A percentile compares a stretch with the other conserved stretches of the same genome.
Conservation (phyloP, 1,140 invertebrate genomes). For the Aradophagus sp. region DNA sequence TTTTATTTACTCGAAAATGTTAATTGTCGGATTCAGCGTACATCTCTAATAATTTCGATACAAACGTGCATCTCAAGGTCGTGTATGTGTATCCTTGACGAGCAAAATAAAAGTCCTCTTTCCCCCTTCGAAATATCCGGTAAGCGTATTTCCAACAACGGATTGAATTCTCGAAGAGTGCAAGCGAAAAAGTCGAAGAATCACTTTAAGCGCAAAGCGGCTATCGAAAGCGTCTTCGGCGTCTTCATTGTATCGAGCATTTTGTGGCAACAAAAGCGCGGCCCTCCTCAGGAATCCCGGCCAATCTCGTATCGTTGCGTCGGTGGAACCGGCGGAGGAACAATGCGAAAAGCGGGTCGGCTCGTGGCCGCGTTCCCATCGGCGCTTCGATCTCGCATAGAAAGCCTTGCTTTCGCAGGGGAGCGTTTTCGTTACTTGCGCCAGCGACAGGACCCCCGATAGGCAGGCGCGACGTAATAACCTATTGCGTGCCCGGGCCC, state of each 20-base stretch:
- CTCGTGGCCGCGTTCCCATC: slow-evolving; percentile 24
- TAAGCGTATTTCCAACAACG: too few species aligned
- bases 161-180: too few species aligned
- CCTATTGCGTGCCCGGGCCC: slow-evolving; percentile 55
- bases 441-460: slow-evolving; percentile 56
- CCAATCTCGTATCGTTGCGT: slow-evolving; percentile 32
- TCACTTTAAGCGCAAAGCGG: slow-evolving; percentile 5
- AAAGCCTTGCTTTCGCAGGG: slow-evolving; percentile 13
- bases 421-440: slow-evolving; percentile 28
- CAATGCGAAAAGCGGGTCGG: slow-evolving; percentile 34
- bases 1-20: slow-evolving; percentile 17
- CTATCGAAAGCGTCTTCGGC: background rate
- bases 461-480: slow-evolving; percentile 68
- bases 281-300: slow-evolving; percentile 7
- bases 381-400: slow-evolving; percentile 28
- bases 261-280: background rate
- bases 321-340: slow-evolving; percentile 9
- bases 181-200: slow-evolving; percentile 51
- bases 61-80: background rate
- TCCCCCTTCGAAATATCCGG: too few species aligned
- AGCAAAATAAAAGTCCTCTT: slow-evolving; percentile 21
- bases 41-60: background rate
- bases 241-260: slow-evolving; percentile 36
- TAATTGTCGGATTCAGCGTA: slow-evolving; percentile 12
- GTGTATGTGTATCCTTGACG: too few species aligned